These are phyloP conservation scores for Cyclophora albipunctata DNA, from an alignment of 2,888 invertebrate species.

Conservation along the genomic window DNA sequence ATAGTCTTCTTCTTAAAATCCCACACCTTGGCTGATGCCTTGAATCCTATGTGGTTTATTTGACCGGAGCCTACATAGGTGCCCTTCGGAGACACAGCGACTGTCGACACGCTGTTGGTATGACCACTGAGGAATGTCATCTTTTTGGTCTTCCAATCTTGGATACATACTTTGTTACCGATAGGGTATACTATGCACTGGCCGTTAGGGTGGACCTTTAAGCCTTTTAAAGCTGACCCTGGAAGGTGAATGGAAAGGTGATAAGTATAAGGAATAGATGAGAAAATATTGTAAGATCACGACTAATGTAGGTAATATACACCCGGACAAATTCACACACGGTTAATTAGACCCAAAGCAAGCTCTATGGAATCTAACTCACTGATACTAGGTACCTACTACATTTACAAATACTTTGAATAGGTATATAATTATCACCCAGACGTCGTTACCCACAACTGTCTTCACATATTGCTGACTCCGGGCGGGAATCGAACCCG, in stretches of 20 bases:
- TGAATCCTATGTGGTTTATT: conserved; percentile 92
- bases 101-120: conserved; percentile 84
- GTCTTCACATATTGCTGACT: too few relatives aligned
- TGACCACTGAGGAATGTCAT: conserved; percentile 88
- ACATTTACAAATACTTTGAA: too few relatives aligned
- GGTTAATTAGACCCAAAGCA: too few relatives aligned
- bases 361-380: too few relatives aligned
- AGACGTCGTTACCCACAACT: too few relatives aligned
- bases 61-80: conserved; percentile 92
- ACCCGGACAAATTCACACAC: too few relatives aligned
- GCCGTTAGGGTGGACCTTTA: conserved; percentile 83
- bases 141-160: conserved; percentile 79
- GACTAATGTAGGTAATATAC: too few relatives aligned
- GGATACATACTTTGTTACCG: conserved; percentile 85
- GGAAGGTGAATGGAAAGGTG: background rate
- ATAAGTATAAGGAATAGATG: background rate
- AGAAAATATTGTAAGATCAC: background rate
- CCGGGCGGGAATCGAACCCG: too few relatives aligned
- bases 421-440: too few relatives aligned
- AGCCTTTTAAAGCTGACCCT: conserved; percentile 70
- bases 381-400: too few relatives aligned
- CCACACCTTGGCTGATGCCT: conserved; percentile 91
- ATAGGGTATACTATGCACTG: conserved; percentile 84
- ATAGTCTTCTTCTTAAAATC: conserved; percentile 80
- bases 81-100: conserved; percentile 84